phyloP scores from a whole-genome alignment of 2,113 vertebrate genomes.

The Hemichromis elongatus region DNA sequence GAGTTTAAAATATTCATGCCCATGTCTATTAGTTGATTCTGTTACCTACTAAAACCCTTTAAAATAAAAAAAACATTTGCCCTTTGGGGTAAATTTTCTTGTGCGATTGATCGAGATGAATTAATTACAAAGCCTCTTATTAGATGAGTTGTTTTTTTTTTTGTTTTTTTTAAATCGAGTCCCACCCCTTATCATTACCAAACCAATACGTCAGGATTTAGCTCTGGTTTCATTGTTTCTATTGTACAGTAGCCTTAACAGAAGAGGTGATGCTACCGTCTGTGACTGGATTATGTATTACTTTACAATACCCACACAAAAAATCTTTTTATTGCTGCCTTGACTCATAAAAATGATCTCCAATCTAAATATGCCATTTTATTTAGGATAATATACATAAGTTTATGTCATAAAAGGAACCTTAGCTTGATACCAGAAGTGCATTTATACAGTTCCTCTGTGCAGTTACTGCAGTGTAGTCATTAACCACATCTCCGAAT shows the following conservation, averaged over 20 bases:
- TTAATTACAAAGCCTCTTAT: no score
- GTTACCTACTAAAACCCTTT: no score
- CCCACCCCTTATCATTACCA: no score
- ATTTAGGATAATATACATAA: neutral
- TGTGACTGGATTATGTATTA: neutral
- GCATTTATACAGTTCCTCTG: neutral
- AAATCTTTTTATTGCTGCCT: neutral
- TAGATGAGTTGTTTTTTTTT: no score
- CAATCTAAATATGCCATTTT: neutral
- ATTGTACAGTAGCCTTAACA: neutral
- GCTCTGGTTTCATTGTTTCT: neutral
- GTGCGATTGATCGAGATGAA: no score
- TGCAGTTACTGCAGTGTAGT: neutral
- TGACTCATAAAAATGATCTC: neutral
- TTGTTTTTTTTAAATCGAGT: no score
- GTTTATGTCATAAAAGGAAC: neutral
- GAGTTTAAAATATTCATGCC: no score
- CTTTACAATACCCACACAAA: neutral
- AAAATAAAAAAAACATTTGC: no score
- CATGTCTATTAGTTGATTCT: no score
- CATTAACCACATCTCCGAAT: slow-evolving; percentile 36
- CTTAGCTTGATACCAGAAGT: neutral
- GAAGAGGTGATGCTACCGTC: neutral
- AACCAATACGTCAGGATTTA: neutral
- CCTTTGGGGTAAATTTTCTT: no score